phyloP scores from a whole-genome alignment of 2,113 vertebrate genomes.

The rabbit (Oryctolagus cuniculus) region mOryCun1.1 NC_091440.1:78373501-78374000 shows the following conservation, averaged over 20 bases:
- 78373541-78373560: constrained; percentile 32
- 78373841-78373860: background rate
- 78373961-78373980: constrained; percentile 1
- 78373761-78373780: background rate
- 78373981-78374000: background rate
- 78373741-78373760: background rate
- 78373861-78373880: background rate
- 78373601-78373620: background rate
- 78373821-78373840: background rate
- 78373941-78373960: constrained; percentile 34
- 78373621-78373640: background rate
- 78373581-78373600: background rate
- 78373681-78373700: background rate
- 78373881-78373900: background rate
- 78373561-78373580: background rate
- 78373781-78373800: background rate
- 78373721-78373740: background rate
- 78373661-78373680: background rate
- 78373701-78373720: background rate
- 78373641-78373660: background rate
- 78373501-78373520: background rate
- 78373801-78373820: background rate
- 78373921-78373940: background rate
- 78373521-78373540: constrained; percentile 54
- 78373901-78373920: background rate